Evolutionary conservation across 2,113 vertebrate genomes (phyloP).

Genomic region (Cryptotis parvus): DNA sequence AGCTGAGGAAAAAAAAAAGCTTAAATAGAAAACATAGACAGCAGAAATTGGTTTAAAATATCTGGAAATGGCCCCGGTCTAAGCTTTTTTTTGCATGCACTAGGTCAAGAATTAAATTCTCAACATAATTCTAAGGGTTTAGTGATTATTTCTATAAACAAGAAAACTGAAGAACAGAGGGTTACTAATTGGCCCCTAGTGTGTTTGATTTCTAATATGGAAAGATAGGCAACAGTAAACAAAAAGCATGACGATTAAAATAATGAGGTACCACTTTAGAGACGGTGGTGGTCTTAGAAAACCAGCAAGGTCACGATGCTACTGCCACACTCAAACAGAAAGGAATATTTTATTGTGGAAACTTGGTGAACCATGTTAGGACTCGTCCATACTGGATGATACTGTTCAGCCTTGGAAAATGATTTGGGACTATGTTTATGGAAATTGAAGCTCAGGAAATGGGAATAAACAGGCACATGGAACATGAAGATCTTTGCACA

Average conservation of each 20-base stretch:
- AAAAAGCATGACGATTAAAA: background rate
- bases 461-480: background rate
- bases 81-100: conserved; percentile 25
- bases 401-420: background rate
- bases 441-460: conserved; percentile 29
- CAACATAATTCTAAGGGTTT: conserved; percentile 17
- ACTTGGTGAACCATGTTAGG: background rate
- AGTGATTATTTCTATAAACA: conserved; percentile 27
- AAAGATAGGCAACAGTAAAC: background rate
- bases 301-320: background rate
- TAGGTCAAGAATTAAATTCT: conserved; percentile 50
- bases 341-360: background rate
- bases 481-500: background rate
- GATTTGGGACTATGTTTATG: background rate
- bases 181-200: conserved; percentile 15
- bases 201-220: background rate
- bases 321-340: background rate
- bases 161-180: background rate
- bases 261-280: background rate
- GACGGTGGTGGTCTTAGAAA: background rate
- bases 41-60: background rate
- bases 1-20: background rate
- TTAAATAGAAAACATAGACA: background rate
- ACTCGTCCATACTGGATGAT: background rate
- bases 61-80: background rate